Percentiles rank a stretch among this genome's conserved stretches.
Conservation (phyloP, 2,113 vertebrate species). For the Lepus timidus region DNA sequence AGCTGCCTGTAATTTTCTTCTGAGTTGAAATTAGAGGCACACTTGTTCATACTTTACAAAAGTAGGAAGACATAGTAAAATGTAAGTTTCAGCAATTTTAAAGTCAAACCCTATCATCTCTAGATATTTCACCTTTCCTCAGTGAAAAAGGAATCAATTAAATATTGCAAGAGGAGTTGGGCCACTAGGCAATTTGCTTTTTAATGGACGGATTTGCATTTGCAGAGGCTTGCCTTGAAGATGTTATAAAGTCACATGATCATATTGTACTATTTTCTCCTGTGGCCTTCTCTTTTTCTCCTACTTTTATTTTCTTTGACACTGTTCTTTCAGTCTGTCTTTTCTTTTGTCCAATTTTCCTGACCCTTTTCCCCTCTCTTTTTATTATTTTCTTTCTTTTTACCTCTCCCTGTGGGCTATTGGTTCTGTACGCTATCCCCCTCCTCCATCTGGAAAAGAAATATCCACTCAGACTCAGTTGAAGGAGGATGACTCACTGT, state of each 20-base stretch:
- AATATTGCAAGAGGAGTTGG: not conserved
- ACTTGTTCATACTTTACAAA: not conserved
- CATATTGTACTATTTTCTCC: not conserved
- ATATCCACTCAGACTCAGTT: not conserved
- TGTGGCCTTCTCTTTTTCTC: not conserved
- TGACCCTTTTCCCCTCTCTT: not conserved
- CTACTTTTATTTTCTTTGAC: not conserved
- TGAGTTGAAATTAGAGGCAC: not conserved
- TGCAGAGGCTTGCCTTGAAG: not conserved
- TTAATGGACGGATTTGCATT: not conserved
- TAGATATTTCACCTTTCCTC: not conserved
- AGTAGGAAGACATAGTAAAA: not conserved
- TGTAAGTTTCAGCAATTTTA: not conserved
- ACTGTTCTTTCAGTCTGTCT: not conserved
- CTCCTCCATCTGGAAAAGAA: not conserved
- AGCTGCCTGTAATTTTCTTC: not conserved
- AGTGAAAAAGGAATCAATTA: not conserved
- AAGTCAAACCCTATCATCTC: not conserved
- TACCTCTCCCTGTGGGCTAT: not conserved
- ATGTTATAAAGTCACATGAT: not conserved
- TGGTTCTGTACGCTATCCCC: not conserved
- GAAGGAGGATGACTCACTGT: not conserved
- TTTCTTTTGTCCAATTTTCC: not conserved
- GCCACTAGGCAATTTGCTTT: not conserved
- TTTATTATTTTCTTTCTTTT: not conserved